phyloP scores from a whole-genome alignment of 1,140 invertebrate species.

The Pararge aegeria region DNA sequence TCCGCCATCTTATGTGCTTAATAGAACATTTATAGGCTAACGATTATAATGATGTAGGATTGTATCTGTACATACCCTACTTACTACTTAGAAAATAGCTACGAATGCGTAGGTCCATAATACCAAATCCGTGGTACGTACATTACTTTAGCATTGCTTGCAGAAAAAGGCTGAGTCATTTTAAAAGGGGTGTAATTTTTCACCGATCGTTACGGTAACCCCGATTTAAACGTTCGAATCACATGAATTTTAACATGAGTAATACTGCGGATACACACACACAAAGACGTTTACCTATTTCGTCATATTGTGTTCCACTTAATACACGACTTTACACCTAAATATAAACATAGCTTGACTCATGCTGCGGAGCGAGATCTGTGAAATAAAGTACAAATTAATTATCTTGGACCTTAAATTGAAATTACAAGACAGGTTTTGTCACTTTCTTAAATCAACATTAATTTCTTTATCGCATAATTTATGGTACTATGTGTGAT shows the following conservation, averaged over 20 bases:
- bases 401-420: background rate
- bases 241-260: slow-evolving; percentile 1
- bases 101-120: too few relatives aligned
- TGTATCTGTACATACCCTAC: too few relatives aligned
- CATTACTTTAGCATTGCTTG: too few relatives aligned
- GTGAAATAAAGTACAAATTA: background rate
- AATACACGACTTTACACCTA: background rate
- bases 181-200: background rate
- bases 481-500: too few relatives aligned
- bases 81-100: too few relatives aligned
- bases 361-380: background rate
- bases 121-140: too few relatives aligned
- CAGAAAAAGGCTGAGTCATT: background rate
- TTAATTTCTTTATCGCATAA: too few relatives aligned
- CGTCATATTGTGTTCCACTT: slow-evolving; percentile 9
- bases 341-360: background rate
- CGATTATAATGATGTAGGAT: too few relatives aligned
- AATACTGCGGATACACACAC: background rate
- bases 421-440: background rate
- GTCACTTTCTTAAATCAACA: too few relatives aligned
- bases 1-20: too few relatives aligned
- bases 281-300: background rate
- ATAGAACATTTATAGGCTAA: too few relatives aligned
- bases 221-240: background rate
- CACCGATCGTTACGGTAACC: background rate